Conservation (phyloP, 2,113 vertebrate species). For the Pedetes capensis region DNA sequence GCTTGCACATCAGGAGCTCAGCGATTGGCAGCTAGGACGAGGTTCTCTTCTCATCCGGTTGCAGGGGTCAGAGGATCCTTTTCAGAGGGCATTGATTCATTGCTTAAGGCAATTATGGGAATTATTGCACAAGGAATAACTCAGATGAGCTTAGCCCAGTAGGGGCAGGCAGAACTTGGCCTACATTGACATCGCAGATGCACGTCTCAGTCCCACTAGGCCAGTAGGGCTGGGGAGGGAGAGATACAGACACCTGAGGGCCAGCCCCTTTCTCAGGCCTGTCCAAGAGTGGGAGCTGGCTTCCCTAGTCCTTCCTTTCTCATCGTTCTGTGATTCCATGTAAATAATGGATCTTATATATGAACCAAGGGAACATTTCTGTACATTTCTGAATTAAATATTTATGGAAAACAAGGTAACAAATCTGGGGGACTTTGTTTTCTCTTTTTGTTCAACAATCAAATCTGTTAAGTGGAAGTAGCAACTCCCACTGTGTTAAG, state of each 20-base stretch:
- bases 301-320: not conserved
- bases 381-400: constrained; percentile 57
- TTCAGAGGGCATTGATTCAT: not conserved
- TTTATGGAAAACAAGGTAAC: constrained; percentile 60
- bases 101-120: not conserved
- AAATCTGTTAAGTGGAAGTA: constrained; percentile 1
- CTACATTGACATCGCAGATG: not conserved
- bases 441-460: not conserved
- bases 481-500: constrained; percentile 13
- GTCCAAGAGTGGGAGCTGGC: not conserved
- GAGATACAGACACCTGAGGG: not conserved
- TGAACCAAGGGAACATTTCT: constrained; percentile 33
- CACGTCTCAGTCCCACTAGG: not conserved
- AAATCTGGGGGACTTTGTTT: constrained; percentile 32
- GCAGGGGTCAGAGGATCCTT: not conserved
- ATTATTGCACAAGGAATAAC: not conserved
- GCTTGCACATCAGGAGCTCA: not conserved
- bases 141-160: not conserved
- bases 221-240: not conserved
- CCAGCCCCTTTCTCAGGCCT: not conserved
- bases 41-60: not conserved
- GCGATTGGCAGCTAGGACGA: not conserved
- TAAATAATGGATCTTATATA: not conserved
- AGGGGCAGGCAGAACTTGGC: not conserved
- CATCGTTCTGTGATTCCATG: not conserved